Base-by-base conservation (phyloP, 2,797 vertebrate species). In the Podargus strigoides region DNA sequence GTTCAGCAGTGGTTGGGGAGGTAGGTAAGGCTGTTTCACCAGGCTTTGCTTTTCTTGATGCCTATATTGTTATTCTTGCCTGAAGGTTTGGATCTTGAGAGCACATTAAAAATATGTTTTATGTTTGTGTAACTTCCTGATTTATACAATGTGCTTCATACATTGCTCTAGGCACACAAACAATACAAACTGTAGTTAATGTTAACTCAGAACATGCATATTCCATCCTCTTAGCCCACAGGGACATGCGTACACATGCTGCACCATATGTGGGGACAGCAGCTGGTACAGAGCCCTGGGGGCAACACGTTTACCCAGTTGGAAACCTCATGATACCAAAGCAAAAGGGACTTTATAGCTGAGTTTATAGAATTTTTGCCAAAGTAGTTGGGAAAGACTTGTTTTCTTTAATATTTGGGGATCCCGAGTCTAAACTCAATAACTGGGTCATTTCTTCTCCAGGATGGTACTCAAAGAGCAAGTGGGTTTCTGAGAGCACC, bases 121-220 rank as follows among this genome's bases (percentile, higher is more conserved):
- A 60, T 1, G 7, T 92, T 87, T 86, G 62, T 91, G 75, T 87
- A 60, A 91, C 60, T 93, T 94, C 56, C 83, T 93, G 80, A 77
- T 96, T 90, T 93, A 58, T 93, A 70, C 74, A 39, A 0, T 26
- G 42, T 76, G 44, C 63, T 95, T 79, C 46, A 10, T 76, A 37
- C 46, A 4, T 90, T 85, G 94, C 96, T 96, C 18, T 44, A 64
- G 96, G 95, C 95, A 68, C 80, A 89, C 52, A 68, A 73, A 66
- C 85, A 79, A n/a, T 55, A 26, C 56, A 32, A 69, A 10, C 60
- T 70, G 94, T 93, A 58, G 80, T 91, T 91, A 95, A 70, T 19
- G 26, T 77, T 95, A 91, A 89, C 74, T 46, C 36, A 72, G 53
- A 93, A 91, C 26, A 52, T 47, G 74, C 74, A 59, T 42, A 23